Conservation (phyloP, 2,888 invertebrate genomes). For the Xestia ashworthii region DNA sequence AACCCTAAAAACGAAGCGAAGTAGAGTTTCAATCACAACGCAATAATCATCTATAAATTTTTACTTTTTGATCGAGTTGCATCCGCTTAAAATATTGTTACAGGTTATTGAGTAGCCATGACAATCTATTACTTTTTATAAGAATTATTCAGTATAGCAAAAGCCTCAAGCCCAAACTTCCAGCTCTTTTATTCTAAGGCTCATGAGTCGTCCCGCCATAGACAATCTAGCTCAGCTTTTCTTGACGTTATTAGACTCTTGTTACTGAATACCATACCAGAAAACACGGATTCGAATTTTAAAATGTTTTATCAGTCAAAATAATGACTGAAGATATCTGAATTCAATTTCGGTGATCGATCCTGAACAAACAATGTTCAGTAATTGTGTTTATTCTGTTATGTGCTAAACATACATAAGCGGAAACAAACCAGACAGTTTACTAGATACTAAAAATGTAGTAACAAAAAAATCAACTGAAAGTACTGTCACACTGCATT, state of each 20-base stretch:
- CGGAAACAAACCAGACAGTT: not conserved
- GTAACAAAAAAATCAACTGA: not conserved
- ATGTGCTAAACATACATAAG: not conserved
- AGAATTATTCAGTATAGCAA: not conserved
- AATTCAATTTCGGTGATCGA: slow-evolving; percentile 14
- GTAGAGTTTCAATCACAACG: not conserved
- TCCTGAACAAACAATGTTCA: slow-evolving; percentile 2
- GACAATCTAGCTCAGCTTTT: not conserved
- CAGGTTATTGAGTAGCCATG: not conserved
- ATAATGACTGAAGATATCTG: not conserved
- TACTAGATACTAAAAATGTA: not conserved
- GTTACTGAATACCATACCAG: not conserved
- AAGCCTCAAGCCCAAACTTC: not conserved
- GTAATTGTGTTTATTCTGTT: not conserved
- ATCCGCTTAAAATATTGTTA: not conserved
- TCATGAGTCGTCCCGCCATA: not conserved
- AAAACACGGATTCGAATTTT: not conserved
- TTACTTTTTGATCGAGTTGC: not conserved
- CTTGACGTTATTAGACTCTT: not conserved
- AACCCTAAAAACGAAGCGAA: not conserved
- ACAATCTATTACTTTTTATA: not conserved
- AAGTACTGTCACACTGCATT: not conserved
- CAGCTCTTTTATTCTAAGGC: not conserved
- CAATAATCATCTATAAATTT: not conserved
- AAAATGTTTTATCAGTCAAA: not conserved